Base-by-base conservation (phyloP, 2,888 invertebrate genomes). In the Dilophus febrilis region DNA sequence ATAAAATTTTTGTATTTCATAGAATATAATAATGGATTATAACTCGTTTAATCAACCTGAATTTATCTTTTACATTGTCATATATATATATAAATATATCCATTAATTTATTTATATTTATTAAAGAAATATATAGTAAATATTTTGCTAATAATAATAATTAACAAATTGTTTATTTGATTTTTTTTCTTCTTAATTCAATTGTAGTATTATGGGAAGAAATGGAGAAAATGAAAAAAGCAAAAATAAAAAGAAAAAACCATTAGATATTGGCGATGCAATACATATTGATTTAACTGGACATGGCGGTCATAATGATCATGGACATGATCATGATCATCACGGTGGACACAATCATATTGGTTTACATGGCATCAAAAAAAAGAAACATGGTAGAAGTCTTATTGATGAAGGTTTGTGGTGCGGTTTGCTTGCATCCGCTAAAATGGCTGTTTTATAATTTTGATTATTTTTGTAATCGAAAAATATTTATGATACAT, bases 251-350 rank as follows among this genome's bases (percentile, higher is more conserved):
- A 41, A 35, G 16, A 37, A 51, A 34, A 26, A 61, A 62, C 40
- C 65, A 54, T n/a, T n/a, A n/a, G n/a, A n/a, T n/a, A 41, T 68
- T 65, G 57, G 67, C 64, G 67, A 71, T 67, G 45, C 58, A 64
- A 60, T 72, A 59, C 42, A 66, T 50, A 27, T 64, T 64, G 52
- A 71, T 66, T 38, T 72, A 54, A 3, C 62, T 64, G 53, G 71
- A 70, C 33, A 62, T 51, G 6, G 63, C 52, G 50, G 66, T 64
- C 53, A 64, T 66, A 38, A 70, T 22, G 22, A 22, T 22, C 22
- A 22, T 22, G 22, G 8, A 6, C 22, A 22, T 22, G 22, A 48
- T 45, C 34, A 35, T 26, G 32, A 32, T 27, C 36, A 40, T 4
- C 44, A 48, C 35, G 47, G 42, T 27, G 44, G 44, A 38, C 45